phyloP scores from a whole-genome alignment of 2,888 invertebrate genomes.

The Acleris holmiana region DNA sequence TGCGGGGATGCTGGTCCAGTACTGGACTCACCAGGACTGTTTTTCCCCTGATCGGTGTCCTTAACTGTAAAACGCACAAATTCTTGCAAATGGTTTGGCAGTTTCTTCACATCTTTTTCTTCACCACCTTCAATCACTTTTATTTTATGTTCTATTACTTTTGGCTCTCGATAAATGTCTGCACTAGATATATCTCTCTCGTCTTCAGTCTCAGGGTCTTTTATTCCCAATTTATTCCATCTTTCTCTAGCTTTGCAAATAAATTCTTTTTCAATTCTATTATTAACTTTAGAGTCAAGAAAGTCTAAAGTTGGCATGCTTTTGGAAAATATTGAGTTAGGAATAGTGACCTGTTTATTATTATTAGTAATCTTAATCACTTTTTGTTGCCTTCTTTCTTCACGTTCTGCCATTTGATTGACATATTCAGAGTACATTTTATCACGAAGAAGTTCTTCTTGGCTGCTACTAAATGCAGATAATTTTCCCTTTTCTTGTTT shows the following conservation, averaged over 20 bases:
- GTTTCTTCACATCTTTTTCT: conserved; percentile 85
- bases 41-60: conserved; percentile 82
- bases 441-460: conserved; percentile 89
- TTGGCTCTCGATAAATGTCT: conserved; percentile 69
- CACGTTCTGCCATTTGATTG: conserved; percentile 90
- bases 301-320: conserved; percentile 66
- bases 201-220: conserved; percentile 87
- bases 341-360: conserved; percentile 67
- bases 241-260: conserved; percentile 90
- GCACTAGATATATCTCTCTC: conserved; percentile 71
- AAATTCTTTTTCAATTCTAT: conserved; percentile 89
- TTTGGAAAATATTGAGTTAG: conserved; percentile 59
- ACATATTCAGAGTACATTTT: conserved; percentile 94
- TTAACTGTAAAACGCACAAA: conserved; percentile 87
- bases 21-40: conserved; percentile 76
- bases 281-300: conserved; percentile 72
- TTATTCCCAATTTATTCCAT: conserved; percentile 87
- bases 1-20: conserved; percentile 72
- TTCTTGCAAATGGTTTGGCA: conserved; percentile 92
- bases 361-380: conserved; percentile 90
- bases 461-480: conserved; percentile 83
- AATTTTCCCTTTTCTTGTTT: conserved; percentile 55
- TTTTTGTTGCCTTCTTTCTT: conserved; percentile 91
- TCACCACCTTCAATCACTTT: conserved; percentile 87
- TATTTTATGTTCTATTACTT: conserved; percentile 78